phyloP scores from a whole-genome alignment of 2,113 vertebrate genomes.

The Chunga burmeisteri region DNA sequence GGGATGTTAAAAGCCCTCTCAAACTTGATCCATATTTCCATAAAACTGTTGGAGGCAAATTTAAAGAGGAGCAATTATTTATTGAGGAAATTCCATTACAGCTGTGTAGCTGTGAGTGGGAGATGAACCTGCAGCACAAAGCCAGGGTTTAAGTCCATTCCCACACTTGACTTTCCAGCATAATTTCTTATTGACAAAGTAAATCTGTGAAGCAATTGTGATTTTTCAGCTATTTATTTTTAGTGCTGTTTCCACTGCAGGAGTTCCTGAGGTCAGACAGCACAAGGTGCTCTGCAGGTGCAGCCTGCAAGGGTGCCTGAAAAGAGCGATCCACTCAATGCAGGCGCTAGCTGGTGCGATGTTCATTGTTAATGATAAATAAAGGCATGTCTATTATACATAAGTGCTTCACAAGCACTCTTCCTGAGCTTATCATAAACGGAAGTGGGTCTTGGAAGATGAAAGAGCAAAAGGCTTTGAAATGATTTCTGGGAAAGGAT shows the following conservation, averaged over 20 bases:
- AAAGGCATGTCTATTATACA: fast-evolving
- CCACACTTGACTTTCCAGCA: not conserved
- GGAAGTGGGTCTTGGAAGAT: not conserved
- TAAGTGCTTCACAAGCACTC: not conserved
- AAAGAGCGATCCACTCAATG: not conserved
- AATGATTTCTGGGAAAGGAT: not conserved
- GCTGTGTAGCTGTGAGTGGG: not conserved
- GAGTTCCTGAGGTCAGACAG: not conserved
- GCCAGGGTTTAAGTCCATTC: not conserved
- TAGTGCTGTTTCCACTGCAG: not conserved
- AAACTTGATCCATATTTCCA: slow-evolving; percentile 60
- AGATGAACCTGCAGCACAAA: not conserved
- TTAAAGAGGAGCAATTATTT: slow-evolving; percentile 37
- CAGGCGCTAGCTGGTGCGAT: not conserved
- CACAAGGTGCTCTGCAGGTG: not conserved
- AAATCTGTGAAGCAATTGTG: not conserved
- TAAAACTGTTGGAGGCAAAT: slow-evolving; percentile 43
- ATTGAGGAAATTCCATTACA: not conserved
- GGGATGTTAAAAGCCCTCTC: slow-evolving; percentile 61
- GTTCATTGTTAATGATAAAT: not conserved
- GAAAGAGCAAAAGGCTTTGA: not conserved
- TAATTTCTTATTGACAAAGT: not conserved
- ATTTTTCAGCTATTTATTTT: slow-evolving; percentile 1
- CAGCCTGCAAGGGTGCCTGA: not conserved
- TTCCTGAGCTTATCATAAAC: not conserved